phyloP scores from a whole-genome alignment of 2,797 vertebrate species.

The Lemur catta region DNA sequence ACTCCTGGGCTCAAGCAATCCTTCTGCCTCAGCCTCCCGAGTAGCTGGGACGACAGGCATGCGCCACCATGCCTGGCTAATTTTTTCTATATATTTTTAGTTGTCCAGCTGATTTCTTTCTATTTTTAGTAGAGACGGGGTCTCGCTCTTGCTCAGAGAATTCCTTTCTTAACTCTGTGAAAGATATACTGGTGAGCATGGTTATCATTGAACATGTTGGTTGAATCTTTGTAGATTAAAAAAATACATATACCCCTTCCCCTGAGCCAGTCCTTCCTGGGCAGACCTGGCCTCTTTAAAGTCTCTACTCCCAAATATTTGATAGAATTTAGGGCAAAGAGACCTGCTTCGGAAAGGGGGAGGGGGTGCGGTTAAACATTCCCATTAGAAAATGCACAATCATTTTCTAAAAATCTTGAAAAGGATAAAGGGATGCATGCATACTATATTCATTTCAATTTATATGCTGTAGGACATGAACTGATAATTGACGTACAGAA shows the following conservation, averaged over 20 bases:
- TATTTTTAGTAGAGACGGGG: no score
- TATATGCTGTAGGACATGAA: background rate
- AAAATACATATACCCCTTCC: background rate
- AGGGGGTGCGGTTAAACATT: background rate
- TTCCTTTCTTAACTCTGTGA: slow-evolving; percentile 10
- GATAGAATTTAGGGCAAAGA: slow-evolving; percentile 34
- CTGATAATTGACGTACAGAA: background rate
- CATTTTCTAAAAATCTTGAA: slow-evolving; percentile 11
- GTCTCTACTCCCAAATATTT: background rate
- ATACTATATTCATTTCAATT: background rate
- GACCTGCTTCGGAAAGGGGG: background rate
- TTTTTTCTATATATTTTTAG: no score
- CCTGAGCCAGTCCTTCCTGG: background rate
- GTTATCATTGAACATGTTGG: background rate
- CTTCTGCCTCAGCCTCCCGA: no score
- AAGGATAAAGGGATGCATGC: background rate
- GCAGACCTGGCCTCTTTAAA: background rate
- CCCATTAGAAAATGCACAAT: background rate
- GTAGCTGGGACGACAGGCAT: no score
- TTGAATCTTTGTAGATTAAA: background rate
- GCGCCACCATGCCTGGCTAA: no score
- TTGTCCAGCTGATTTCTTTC: no score
- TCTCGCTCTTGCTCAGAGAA: background rate
- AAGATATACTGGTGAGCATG: background rate
- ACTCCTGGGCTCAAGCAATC: no score